Conservation (phyloP, 2,888 invertebrate genomes). For the Pollenia labialis region DNA sequence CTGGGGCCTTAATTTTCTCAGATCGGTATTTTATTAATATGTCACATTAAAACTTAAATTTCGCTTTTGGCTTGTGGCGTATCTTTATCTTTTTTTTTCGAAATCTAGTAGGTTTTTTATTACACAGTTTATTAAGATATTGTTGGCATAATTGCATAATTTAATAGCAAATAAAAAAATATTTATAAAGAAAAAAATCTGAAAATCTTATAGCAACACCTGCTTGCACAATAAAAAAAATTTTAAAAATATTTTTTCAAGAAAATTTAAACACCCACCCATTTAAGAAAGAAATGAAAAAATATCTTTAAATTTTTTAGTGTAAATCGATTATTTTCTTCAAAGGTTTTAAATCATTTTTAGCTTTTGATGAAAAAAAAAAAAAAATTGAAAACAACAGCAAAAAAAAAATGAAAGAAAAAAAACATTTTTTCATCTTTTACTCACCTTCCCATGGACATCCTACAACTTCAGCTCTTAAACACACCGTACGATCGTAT, state of each 20-base stretch:
- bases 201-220: slow-evolving; percentile 50
- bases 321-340: slow-evolving; percentile 53
- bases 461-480: slow-evolving; percentile 92
- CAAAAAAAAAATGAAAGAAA: background rate
- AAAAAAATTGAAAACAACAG: background rate
- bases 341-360: slow-evolving; percentile 53
- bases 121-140: slow-evolving; percentile 30
- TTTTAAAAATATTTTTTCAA: slow-evolving; percentile 18
- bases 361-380: slow-evolving; percentile 15
- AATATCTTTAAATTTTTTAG: slow-evolving; percentile 30
- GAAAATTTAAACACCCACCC: slow-evolving; percentile 45
- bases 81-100: background rate
- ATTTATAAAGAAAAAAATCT: background rate
- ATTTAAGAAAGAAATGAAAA: slow-evolving; percentile 24
- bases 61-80: background rate
- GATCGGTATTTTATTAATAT: too few relatives aligned
- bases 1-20: too few relatives aligned
- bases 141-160: slow-evolving; percentile 57
- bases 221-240: slow-evolving; percentile 51
- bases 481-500: slow-evolving; percentile 91
- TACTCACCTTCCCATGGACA: slow-evolving; percentile 90
- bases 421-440: background rate
- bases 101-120: slow-evolving; percentile 45
- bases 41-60: too few relatives aligned
- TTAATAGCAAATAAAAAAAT: slow-evolving; percentile 23